A percentile compares a stretch with the other conserved stretches of the same genome.
These are phyloP conservation scores for Danionella cerebrum DNA, from an alignment of 2,113 vertebrate genomes.

Conservation along the genomic window DNA sequence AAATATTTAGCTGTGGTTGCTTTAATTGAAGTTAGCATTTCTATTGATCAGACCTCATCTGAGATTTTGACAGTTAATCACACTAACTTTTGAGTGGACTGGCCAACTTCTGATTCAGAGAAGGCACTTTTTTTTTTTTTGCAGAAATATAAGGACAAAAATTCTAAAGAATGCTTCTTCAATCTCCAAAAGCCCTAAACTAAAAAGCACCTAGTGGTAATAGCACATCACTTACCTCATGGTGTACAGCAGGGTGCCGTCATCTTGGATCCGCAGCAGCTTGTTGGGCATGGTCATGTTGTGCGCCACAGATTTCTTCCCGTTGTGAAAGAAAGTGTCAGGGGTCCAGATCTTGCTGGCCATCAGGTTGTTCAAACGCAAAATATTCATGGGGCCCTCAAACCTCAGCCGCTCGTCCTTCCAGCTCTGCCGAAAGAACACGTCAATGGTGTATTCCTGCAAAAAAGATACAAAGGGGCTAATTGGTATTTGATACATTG, in stretches of 20 bases:
- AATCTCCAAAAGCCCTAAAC: no score
- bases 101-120: no score
- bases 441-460: slow-evolving; percentile 97
- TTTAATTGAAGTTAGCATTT: no score
- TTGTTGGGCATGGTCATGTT: slow-evolving; percentile 99
- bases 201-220: not conserved
- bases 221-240: slow-evolving; percentile 77
- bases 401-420: slow-evolving; percentile 93
- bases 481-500: no score
- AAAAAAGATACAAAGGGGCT: no score
- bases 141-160: no score
- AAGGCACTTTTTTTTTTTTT: no score
- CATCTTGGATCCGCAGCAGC: slow-evolving; percentile 90
- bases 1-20: no score
- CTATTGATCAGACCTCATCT: no score
- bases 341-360: slow-evolving; percentile 99
- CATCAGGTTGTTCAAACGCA: slow-evolving; percentile 96
- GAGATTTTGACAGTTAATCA: no score
- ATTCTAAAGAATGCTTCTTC: no score
- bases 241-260: slow-evolving; percentile 90
- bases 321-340: slow-evolving; percentile 98
- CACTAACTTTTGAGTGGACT: no score
- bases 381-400: slow-evolving; percentile 92
- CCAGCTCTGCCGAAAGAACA: slow-evolving; percentile 97
- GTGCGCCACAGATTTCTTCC: slow-evolving; percentile 96